Evolutionary conservation across 2,888 invertebrate species (phyloP).

Genomic region (Timandra comae): DNA sequence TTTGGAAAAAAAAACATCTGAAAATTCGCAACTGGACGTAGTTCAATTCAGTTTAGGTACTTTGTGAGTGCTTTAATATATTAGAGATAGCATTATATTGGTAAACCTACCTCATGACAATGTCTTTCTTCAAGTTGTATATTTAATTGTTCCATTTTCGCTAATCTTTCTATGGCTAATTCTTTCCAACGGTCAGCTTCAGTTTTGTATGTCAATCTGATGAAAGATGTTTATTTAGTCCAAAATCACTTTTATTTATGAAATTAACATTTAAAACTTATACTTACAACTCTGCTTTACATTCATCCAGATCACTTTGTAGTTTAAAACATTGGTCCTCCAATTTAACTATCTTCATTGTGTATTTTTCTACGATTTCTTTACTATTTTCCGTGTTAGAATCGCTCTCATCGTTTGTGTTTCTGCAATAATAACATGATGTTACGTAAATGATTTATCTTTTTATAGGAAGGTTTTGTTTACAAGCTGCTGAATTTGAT

Average conservation of each 20-base stretch:
- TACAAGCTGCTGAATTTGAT: constrained; percentile 33
- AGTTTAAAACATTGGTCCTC: constrained; percentile 61
- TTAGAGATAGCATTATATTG: too few species aligned
- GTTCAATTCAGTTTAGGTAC: too few species aligned
- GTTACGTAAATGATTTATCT: constrained; percentile 25
- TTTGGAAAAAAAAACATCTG: too few species aligned
- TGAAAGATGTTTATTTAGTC: too few species aligned
- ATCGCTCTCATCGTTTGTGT: constrained; percentile 34
- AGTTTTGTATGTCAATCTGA: constrained; percentile 47
- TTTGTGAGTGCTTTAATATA: too few species aligned
- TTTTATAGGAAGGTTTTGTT: constrained; percentile 32
- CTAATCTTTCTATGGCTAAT: constrained; percentile 80
- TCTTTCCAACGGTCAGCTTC: constrained; percentile 79
- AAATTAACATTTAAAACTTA: constrained; percentile 41
- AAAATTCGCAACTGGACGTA: too few species aligned
- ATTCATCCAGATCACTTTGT: constrained; percentile 58
- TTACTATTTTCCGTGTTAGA: constrained; percentile 41
- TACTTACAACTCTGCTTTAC: constrained; percentile 72
- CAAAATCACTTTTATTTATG: background rate
- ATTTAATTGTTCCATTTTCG: constrained; percentile 79
- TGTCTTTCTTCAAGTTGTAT: constrained; percentile 79
- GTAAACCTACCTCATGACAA: constrained; percentile 70
- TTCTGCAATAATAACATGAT: constrained; percentile 43
- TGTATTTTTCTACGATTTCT: constrained; percentile 54
- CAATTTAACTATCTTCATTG: constrained; percentile 51